A percentile compares a stretch with the other conserved stretches of the same genome.
These are phyloP conservation scores for Paramisgurnus dabryanus DNA, from an alignment of 2,113 vertebrate genomes.

Conservation along the genomic window DNA sequence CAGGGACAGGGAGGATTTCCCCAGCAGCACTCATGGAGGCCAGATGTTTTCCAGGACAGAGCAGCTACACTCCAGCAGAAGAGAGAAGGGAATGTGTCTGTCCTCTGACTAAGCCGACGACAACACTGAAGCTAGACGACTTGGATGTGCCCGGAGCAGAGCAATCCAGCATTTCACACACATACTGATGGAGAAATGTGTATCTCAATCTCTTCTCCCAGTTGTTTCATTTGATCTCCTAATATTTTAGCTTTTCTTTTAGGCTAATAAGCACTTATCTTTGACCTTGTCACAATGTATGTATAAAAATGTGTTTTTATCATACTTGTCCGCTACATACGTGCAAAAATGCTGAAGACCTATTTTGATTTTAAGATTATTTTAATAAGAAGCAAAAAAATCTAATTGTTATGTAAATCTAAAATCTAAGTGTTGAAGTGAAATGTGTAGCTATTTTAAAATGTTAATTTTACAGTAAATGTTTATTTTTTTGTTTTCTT, in stretches of 20 bases:
- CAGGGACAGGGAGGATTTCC: constrained; percentile 32
- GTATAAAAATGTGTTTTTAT: too few species aligned
- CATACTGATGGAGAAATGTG: constrained; percentile 14
- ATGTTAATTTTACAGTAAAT: too few species aligned
- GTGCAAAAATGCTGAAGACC: too few species aligned
- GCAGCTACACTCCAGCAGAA: constrained; percentile 4
- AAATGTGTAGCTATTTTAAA: too few species aligned
- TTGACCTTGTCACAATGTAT: background rate
- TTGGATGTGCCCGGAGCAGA: background rate
- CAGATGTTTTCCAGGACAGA: constrained; percentile 15
- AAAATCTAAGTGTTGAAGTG: too few species aligned
- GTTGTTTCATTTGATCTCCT: background rate
- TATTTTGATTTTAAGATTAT: too few species aligned
- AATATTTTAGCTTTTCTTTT: too few species aligned
- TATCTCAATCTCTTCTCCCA: background rate
- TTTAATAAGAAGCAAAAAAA: too few species aligned
- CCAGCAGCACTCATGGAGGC: constrained; percentile 41
- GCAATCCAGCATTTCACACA: constrained; percentile 2
- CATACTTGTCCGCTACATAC: too few species aligned
- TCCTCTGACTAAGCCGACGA: background rate
- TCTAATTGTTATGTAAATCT: too few species aligned
- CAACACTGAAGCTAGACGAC: background rate
- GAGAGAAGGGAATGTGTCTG: background rate
- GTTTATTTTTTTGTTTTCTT: too few species aligned
- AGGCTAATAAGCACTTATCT: background rate